These are phyloP conservation scores for Polietes domitor DNA, from an alignment of 2,888 invertebrate genomes.

Conservation along the genomic window DNA sequence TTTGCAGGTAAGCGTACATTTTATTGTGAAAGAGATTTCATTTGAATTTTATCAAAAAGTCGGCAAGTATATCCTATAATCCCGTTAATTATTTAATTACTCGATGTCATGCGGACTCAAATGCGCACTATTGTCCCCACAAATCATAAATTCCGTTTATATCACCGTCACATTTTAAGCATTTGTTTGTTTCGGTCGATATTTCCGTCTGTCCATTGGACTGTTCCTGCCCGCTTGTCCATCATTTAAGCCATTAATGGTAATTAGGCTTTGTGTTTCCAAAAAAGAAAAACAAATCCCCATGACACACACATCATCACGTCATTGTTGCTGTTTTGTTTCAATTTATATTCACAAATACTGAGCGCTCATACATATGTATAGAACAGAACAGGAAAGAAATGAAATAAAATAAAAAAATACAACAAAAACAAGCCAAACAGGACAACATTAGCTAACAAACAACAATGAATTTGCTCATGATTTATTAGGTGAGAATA, in stretches of 20 bases:
- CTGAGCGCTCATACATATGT: not conserved
- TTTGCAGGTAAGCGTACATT: conserved; percentile 60
- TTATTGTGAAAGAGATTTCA: not conserved
- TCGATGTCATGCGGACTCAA: not conserved
- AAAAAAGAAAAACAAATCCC: conserved; percentile 31
- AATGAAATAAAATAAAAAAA: not conserved
- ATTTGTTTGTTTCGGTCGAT: not conserved
- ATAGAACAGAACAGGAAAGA: too few relatives aligned
- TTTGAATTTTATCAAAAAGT: not conserved
- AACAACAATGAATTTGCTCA: not conserved
- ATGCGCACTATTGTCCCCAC: not conserved
- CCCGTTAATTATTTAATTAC: conserved; percentile 27
- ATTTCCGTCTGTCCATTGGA: not conserved
- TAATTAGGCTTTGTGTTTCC: conserved; percentile 28
- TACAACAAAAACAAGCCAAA: not conserved
- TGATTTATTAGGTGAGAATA: not conserved
- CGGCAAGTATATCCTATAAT: conserved; percentile 38
- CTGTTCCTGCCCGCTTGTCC: not conserved
- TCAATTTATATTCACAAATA: conserved; percentile 13
- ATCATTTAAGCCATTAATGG: conserved; percentile 17
- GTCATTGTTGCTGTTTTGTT: not conserved
- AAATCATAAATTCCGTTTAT: conserved; percentile 33
- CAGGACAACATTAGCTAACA: not conserved
- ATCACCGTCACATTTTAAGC: not conserved
- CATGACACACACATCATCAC: conserved; percentile 24